Base-by-base conservation (phyloP, 2,888 invertebrate species). In the Eudasyphora cyanicolor region DNA sequence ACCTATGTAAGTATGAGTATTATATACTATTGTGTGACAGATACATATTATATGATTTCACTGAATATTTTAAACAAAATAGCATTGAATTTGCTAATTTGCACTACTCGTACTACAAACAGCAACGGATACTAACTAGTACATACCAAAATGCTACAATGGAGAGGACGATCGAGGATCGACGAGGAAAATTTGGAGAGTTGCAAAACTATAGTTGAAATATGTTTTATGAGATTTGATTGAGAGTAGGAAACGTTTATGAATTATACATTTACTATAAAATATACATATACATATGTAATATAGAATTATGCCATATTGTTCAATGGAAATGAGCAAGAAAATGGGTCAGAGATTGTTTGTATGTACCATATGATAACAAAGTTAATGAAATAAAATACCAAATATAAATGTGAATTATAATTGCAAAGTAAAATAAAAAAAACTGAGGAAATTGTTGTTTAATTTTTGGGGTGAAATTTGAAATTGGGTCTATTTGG, bases 331-430 rank as follows among this genome's bases (percentile, higher is more conserved):
- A 5, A 54, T 54, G n/a, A 57, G n/a, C n/a, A n/a, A 54, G 32
- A 29, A 49, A n/a, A n/a, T n/a, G n/a, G n/a, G n/a, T n/a, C n/a
- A n/a, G n/a, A n/a, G n/a, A n/a, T n/a, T n/a, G n/a, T 12, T 38
- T 38, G 24, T 71, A 71, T 71, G 51, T 54, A 60, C 14, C 7
- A 67, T 67, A 67, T 32, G 17, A 42, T 10, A 19, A 67, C 12
- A 21, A 42, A 67, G 67, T 67, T 67, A 27, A 67, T 24, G 35
- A 67, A 67, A 67, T 24, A 19, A 62, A 62, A 14, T 6, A 24
- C 54, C 32, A 62, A 62, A 64, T 60, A 67, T 67, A 67, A 38
- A 67, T 67, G 67, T 67, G 67, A 67, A 67, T 38, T 67, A 57
- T 57, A 10, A 57, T 24, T 24, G 57, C 57, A 57, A 27, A 57